phyloP scores from a whole-genome alignment of 2,888 invertebrate species.

The Cheilosia soror region DNA sequence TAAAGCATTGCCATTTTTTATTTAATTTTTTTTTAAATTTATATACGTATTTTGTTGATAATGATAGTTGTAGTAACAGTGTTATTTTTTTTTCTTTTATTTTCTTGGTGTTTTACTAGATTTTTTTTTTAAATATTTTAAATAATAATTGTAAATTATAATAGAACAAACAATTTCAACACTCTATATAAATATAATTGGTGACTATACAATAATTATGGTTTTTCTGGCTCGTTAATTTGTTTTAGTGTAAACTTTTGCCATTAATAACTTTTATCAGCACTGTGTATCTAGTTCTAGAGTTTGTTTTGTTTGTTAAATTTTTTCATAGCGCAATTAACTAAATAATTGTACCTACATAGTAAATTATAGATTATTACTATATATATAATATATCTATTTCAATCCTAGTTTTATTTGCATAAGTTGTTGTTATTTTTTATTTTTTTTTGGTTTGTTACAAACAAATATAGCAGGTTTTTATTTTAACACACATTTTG shows the following conservation, averaged over 20 bases:
- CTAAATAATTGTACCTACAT: constrained; percentile 52
- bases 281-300: constrained; percentile 68
- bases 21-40: constrained; percentile 51
- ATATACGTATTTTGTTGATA: constrained; percentile 68
- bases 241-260: constrained; percentile 33
- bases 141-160: neutral
- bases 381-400: constrained; percentile 3
- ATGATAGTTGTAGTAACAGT: constrained; percentile 59
- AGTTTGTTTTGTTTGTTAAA: constrained; percentile 58
- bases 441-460: constrained; percentile 14
- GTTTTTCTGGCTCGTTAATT: constrained; percentile 17
- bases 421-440: neutral
- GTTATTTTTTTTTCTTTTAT: constrained; percentile 33
- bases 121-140: constrained; percentile 37
- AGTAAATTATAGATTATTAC: constrained; percentile 26
- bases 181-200: constrained; percentile 55
- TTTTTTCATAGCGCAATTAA: constrained; percentile 60
- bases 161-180: constrained; percentile 19
- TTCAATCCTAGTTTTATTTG: constrained; percentile 6
- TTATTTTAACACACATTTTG: constrained; percentile 41
- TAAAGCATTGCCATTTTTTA: constrained; percentile 77
- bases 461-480: constrained; percentile 40
- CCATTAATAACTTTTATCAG: constrained; percentile 43
- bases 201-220: constrained; percentile 69
- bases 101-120: constrained; percentile 54